phyloP scores from a whole-genome alignment of 2,888 invertebrate genomes.

The Lycophotia porphyrea region DNA sequence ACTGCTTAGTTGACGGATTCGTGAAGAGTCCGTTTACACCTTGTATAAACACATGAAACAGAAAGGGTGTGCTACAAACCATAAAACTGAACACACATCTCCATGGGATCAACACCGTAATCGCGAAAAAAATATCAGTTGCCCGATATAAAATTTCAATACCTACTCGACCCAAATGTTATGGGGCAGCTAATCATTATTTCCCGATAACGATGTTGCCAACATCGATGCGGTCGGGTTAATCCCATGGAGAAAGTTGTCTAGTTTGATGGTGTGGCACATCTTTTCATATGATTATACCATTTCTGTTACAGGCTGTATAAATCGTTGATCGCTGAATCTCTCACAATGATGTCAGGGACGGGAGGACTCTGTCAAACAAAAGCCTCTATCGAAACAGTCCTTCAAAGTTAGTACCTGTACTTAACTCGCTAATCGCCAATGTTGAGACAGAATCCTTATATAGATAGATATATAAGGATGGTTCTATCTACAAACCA shows the following conservation, averaged over 20 bases:
- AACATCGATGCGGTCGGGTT: too few relatives aligned
- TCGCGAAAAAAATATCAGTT: too few relatives aligned
- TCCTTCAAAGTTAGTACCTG: neutral
- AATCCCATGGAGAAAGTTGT: neutral
- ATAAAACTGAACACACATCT: too few relatives aligned
- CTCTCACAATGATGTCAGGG: neutral
- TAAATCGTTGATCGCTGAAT: neutral
- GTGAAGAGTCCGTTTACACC: too few relatives aligned
- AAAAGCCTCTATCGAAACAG: neutral
- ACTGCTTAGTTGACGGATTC: too few relatives aligned
- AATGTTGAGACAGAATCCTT: neutral
- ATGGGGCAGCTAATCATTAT: neutral
- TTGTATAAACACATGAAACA: too few relatives aligned
- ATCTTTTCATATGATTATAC: neutral
- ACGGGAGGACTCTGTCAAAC: neutral
- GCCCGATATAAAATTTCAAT: neutral
- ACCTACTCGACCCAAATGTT: neutral
- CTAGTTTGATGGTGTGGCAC: neutral
- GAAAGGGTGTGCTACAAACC: too few relatives aligned
- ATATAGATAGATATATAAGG: too few relatives aligned
- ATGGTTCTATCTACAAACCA: neutral
- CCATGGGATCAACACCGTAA: too few relatives aligned
- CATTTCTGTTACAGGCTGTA: neutral
- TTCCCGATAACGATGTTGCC: neutral
- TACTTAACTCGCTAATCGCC: neutral